Base-by-base conservation (phyloP, 2,888 invertebrate genomes). In the Drosophila pseudotalamancana region DNA sequence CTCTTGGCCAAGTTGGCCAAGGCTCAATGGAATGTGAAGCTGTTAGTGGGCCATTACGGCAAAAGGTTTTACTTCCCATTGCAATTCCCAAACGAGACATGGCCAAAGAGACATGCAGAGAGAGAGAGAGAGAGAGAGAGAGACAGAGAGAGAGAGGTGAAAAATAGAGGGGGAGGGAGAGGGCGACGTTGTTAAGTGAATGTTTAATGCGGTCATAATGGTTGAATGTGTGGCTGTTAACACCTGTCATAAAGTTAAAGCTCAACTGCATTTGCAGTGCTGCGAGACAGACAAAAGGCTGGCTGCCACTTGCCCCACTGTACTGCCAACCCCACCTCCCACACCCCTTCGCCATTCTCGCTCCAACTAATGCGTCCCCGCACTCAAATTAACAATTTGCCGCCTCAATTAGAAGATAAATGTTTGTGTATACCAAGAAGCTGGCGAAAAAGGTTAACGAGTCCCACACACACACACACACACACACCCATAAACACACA, bases 231-330 rank as follows among this genome's bases (percentile, higher is more conserved):
- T 31, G 48, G 48, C 61, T 62, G 59, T 72, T 77, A 76, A 72
- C 84, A 77, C 84, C 83, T 83, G 84, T 61, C 84, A 77, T 83
- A 83, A 83, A 76, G 73, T 75, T 72, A 71, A 75, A 64, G 72
- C 65, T 75, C 65, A 72, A 75, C 72, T 72, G 75, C 72, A 72
- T 72, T 71, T 75, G 57, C 75, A 72, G 29, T 53, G 64, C 21
- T 49, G 59, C 11, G 34, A 27, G 34, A 21, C 42, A 27, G 27
- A 23, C 40, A 40, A 46, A 23, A 42, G 29, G 37, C 29, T 31
- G 19, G 43, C n/a, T 6, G 27, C n/a, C 6, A 8, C 29, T n/a
- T n/a, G n/a, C 27, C 43, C 18, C 16, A n/a, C 51, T 42, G 21
- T 25, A 6, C 34, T 35, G 71, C 27, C 40, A n/a, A 31, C 43